Evolutionary conservation across 1,140 invertebrate species (phyloP), one percentile per base, ranked within the genome.

Genomic region (Drosophila ironensis): DNA sequence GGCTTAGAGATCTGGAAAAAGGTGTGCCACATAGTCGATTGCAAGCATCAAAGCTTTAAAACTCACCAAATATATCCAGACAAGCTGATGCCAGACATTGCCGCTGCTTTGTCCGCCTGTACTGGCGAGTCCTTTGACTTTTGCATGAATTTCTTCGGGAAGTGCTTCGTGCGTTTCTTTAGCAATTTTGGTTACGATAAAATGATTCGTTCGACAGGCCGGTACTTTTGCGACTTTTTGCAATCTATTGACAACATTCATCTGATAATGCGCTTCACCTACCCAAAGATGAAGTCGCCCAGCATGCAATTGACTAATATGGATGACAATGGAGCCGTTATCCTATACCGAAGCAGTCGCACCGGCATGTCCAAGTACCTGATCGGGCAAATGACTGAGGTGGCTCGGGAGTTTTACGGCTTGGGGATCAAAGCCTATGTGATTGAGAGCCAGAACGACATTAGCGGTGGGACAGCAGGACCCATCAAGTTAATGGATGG

Each of bases 181-280:
- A 95, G 93, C 61, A 95, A 95, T 88, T 95, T 96, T 77, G 96
- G 95, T 4, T 97, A 97, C 73, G 96, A 96, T 72, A 94, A 93
- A 59, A 95, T 96, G 78, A 94, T 97, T 56, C 94, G 94, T 57
- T 94, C 96, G 0, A 96, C 95, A 0, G 96, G 96, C 0, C 92
- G 96, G 11, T 94, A 96, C 81, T 97, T 97, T 84, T 94, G 95
- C 54, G 96, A 97, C 70, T 97, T 98, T 87, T 91, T 97, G 22
- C 94, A 96, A 88, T 96, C 94, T 19, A 96, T 98, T 19, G 96
- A 98, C 89, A 97, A 96, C 82, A 95, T 98, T 35, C 96, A 97
- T 87, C 93, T 96, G 86, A 95, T 96, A 64, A 97, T 97, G 93
- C 92, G 96, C 56, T 96, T 96, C 78, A 95, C 95, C n/a, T 97